Evolutionary conservation across 2,888 invertebrate genomes (phyloP).

Genomic region (Drosophila kuntzei): DNA sequence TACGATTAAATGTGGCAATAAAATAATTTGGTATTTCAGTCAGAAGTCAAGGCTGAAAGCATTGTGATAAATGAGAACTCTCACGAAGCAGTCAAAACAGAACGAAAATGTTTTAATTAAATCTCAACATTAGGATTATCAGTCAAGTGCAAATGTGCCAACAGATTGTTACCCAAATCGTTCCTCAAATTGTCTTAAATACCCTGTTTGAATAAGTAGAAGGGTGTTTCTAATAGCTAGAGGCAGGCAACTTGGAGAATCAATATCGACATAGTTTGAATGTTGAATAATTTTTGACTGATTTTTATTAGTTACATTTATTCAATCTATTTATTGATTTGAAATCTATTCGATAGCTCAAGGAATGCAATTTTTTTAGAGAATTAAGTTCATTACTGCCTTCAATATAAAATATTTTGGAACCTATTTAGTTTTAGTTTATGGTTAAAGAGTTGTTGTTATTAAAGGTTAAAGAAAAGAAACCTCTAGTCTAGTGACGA

Average conservation of each 20-base stretch:
- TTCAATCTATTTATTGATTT: too few relatives aligned
- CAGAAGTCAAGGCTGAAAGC: conserved; percentile 43
- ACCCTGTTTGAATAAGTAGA: not conserved
- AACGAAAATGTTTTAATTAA: conserved; percentile 45
- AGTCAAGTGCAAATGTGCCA: conserved; percentile 30
- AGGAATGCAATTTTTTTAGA: too few relatives aligned
- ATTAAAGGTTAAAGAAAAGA: too few relatives aligned
- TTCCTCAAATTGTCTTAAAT: not conserved
- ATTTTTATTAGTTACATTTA: too few relatives aligned
- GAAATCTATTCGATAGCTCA: too few relatives aligned
- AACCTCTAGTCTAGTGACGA: too few relatives aligned
- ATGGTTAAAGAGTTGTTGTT: too few relatives aligned
- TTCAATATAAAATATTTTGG: too few relatives aligned
- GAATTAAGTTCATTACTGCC: too few relatives aligned
- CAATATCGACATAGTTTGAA: too few relatives aligned
- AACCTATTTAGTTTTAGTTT: too few relatives aligned
- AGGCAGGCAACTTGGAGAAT: not conserved
- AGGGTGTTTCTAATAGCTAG: not conserved
- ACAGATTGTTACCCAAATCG: conserved; percentile 6
- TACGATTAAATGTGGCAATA: conserved; percentile 24
- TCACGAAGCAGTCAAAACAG: conserved; percentile 44
- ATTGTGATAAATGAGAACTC: conserved; percentile 51
- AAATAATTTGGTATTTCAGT: conserved; percentile 9
- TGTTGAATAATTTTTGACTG: too few relatives aligned
- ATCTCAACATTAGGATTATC: conserved; percentile 16